Base-by-base conservation (phyloP, 2,888 invertebrate species). In the Lepidonotus clava region DNA sequence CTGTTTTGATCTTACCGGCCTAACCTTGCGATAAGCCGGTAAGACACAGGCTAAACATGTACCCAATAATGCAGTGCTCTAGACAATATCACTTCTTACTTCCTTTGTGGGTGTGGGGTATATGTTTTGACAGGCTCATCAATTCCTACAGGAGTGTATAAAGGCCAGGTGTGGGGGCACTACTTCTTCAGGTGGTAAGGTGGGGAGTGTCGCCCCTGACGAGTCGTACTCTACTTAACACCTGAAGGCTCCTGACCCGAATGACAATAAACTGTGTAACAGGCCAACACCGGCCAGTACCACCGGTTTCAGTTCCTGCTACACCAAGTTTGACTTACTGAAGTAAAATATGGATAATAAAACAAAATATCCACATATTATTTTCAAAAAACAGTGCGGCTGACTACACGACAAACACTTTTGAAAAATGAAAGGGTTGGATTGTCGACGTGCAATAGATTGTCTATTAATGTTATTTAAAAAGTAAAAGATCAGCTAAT, bases 241-340 rank as follows among this genome's bases (percentile, higher is more conserved):
- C n/a, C n/a, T n/a, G n/a, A n/a, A n/a, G n/a, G n/a, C 46, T 32
- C 66, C 4, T 66, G 36, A 71, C 71, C 71, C 36, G n/a, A 71
- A 18, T 71, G 71, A 38, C 34, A 38, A 71, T 38, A 32, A 38
- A 34, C 18, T 71, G 38, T 71, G 71, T 34, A 71, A 38, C 71
- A 11, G n/a, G 66, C 32, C 46, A 46, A 8, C 8, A 46, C 46
- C 46, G 18, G 18, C 46, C n/a, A n/a, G n/a, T n/a, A n/a, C n/a
- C n/a, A n/a, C n/a, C n/a, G n/a, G n/a, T n/a, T n/a, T n/a, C n/a
- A n/a, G n/a, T n/a, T n/a, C n/a, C n/a, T n/a, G n/a, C n/a, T n/a
- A n/a, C n/a, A n/a, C n/a, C n/a, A n/a, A n/a, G n/a, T n/a, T n/a
- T n/a, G n/a, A n/a, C n/a, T n/a, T n/a, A n/a, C n/a, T n/a, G n/a